Base-by-base conservation (phyloP, 2,888 invertebrate genomes). In the Synanthedon andrenaeformis region DNA sequence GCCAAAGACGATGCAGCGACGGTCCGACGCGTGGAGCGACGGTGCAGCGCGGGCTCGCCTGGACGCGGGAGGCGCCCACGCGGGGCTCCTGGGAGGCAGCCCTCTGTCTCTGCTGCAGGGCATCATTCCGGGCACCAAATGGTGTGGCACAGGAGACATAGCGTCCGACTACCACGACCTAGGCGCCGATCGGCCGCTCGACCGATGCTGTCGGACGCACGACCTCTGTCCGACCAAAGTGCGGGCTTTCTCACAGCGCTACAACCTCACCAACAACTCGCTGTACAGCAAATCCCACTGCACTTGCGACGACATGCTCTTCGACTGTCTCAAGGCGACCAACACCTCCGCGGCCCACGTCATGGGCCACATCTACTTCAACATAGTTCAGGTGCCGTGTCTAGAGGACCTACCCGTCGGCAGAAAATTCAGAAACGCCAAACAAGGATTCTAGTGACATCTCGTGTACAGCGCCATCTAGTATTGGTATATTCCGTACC, bases 71-170 rank as follows among this genome's bases (percentile, higher is more conserved):
- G 80, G 81, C 45, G 73, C 75, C n/a, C 79, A 82, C 61, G 81
- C 79, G 0, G 80, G 89, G 52, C 76, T 90, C 58, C 89, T 90
- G 59, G 89, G 88, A 0, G 91, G 91, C 61, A 93, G 91, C 70
- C 92, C 93, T 6, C 87, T 93, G 42, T 91, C 93, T 1, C 72
- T 95, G 58, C 83, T 95, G 51, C 93, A 92, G 69, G 95, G 95
- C 42, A 94, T 95, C 60, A 89, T 95, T 70, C 0, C 72, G 95
- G 96, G 96, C 58, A 96, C 96, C 45, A 96, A 96, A 77, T 96
- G 96, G 96, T 97, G 97, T 70, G 97, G 97, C 14, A 92, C 94
- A 0, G 96, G 96, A 1, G 96, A 96, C 76, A 92, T 95, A 62
- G 96, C 97, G 0, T 84, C 90, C 17, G 90, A 92, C 70, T 96